Percentiles rank a stretch among this genome's conserved stretches.
Evolutionary conservation across 2,797 vertebrate species (phyloP).

Genomic region (Eulemur albifrons): DNA sequence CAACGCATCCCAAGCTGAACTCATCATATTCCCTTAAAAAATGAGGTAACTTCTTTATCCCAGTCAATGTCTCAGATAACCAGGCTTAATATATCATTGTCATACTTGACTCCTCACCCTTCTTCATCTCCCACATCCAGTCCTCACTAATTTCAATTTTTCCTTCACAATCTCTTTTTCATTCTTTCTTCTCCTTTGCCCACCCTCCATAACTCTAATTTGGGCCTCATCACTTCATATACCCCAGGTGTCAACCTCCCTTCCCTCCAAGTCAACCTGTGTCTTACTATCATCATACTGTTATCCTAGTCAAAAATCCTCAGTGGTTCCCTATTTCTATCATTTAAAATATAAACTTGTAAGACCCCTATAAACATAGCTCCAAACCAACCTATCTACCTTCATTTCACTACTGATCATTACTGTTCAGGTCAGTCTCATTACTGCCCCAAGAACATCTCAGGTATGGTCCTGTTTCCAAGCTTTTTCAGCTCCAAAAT

Average conservation of each 20-base stretch:
- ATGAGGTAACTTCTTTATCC: not conserved
- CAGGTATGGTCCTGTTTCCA: not conserved
- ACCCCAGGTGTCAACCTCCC: not conserved
- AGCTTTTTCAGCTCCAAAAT: slow-evolving; percentile 10
- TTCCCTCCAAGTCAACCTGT: not conserved
- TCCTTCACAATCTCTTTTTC: not conserved
- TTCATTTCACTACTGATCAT: not conserved
- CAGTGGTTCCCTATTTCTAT: not conserved
- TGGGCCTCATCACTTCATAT: not conserved
- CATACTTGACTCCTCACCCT: not conserved
- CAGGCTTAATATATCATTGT: not conserved
- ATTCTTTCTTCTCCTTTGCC: not conserved
- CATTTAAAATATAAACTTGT: not conserved
- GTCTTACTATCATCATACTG: not conserved
- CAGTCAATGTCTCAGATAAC: not conserved
- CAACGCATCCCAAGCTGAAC: not conserved
- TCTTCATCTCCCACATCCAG: not conserved
- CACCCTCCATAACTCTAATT: not conserved
- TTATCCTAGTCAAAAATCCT: not conserved
- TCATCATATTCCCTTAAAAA: not conserved
- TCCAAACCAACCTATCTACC: not conserved
- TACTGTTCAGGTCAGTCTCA: not conserved
- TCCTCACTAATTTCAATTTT: not conserved
- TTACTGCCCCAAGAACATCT: not conserved
- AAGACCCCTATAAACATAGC: not conserved